Evolutionary conservation across 2,797 vertebrate species (phyloP).

Genomic region (Zalophus californianus): DNA sequence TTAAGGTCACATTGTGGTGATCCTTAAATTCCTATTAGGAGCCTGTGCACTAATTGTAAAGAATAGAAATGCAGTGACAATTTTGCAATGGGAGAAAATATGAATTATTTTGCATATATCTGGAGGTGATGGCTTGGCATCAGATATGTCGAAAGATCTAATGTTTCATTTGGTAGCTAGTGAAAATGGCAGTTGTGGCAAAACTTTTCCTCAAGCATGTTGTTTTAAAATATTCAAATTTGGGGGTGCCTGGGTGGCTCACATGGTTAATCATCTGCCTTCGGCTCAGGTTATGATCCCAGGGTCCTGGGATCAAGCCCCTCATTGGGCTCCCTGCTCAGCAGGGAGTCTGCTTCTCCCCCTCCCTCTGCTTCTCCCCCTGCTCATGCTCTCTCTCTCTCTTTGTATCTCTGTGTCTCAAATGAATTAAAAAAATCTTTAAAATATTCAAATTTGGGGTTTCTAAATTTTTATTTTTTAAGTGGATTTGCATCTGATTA

Average conservation of each 20-base stretch:
- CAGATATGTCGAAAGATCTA: background rate
- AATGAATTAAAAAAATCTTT: background rate
- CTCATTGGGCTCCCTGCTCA: too few relatives aligned
- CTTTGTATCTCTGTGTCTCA: too few relatives aligned
- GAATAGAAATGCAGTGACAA: background rate
- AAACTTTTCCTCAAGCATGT: background rate
- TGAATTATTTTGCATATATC: background rate
- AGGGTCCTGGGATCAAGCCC: too few relatives aligned
- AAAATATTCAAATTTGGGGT: background rate
- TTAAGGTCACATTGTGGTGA: background rate
- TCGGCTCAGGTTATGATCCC: too few relatives aligned
- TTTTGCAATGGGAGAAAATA: background rate
- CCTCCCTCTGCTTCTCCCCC: too few relatives aligned
- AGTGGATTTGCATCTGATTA: constrained; percentile 15
- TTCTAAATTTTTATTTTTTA: background rate
- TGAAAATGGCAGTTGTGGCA: background rate
- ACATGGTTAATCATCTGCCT: too few relatives aligned
- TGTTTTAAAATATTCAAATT: constrained; percentile 3
- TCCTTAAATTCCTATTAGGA: background rate
- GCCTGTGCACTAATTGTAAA: background rate
- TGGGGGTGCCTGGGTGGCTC: too few relatives aligned
- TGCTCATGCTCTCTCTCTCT: too few relatives aligned
- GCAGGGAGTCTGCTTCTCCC: too few relatives aligned
- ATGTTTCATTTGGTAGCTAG: background rate
- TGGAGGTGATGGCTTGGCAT: background rate